Percentiles rank a stretch among this genome's conserved stretches.
Conservation (phyloP, 2,797 vertebrate genomes). For the Hypotaenidia okinawae region DNA sequence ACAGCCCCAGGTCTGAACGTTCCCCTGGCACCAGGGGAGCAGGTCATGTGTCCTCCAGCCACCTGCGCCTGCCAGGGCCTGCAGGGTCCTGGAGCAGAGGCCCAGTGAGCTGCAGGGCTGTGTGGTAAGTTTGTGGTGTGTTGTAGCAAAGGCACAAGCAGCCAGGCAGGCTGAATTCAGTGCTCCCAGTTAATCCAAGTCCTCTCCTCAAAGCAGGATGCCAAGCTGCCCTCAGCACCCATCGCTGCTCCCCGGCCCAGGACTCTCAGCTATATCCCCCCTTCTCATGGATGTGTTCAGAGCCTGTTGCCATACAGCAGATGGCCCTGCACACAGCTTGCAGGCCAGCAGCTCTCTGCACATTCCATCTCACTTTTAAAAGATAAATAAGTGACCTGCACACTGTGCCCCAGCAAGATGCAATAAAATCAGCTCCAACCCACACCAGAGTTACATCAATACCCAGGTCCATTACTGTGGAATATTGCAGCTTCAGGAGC, state of each 20-base stretch:
- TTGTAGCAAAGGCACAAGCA: background rate
- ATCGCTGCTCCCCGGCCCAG: background rate
- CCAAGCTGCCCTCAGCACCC: background rate
- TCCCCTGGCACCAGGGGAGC: background rate
- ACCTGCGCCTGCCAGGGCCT: background rate
- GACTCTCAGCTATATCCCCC: too few species aligned
- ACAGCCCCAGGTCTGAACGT: too few species aligned
- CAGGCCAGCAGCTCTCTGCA: too few species aligned
- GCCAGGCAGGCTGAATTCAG: background rate
- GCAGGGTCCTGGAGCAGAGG: background rate
- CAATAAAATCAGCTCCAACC: background rate
- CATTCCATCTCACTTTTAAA: background rate
- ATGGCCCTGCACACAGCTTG: accelerated
- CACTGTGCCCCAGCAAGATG: too few species aligned
- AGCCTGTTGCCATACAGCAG: background rate
- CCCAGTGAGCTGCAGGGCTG: accelerated
- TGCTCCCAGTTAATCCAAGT: background rate
- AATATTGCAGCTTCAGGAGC: background rate
- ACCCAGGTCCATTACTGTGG: background rate
- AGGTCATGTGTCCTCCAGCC: accelerated
- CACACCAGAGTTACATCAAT: background rate
- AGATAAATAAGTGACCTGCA: background rate
- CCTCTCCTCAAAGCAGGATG: background rate
- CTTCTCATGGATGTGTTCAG: accelerated
- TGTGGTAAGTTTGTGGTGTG: background rate